Evolutionary conservation across 2,888 invertebrate genomes (phyloP).

Genomic region (Agrochola macilenta): DNA sequence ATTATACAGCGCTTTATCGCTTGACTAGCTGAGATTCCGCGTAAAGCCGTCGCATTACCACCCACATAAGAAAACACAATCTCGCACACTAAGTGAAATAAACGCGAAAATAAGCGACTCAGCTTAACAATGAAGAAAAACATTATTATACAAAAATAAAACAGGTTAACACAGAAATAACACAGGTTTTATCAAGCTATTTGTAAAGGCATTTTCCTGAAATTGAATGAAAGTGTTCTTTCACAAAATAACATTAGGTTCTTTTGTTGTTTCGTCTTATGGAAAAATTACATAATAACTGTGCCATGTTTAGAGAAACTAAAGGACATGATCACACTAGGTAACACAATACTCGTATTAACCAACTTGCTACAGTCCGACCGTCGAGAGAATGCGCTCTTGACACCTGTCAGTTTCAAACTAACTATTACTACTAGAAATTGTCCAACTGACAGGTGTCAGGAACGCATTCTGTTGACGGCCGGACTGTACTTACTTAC

Average conservation of each 20-base stretch:
- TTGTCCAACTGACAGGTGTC: too few species aligned
- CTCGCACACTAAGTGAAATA: slow-evolving; percentile 25
- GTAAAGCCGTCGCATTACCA: not conserved
- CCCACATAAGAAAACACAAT: slow-evolving; percentile 34
- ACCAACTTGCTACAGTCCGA: too few species aligned
- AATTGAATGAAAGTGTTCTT: slow-evolving; percentile 7
- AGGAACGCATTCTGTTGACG: too few species aligned
- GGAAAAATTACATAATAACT: not conserved
- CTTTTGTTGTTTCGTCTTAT: not conserved
- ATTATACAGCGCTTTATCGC: slow-evolving; percentile 9
- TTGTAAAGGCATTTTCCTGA: slow-evolving; percentile 2
- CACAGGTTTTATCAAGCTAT: slow-evolving; percentile 2
- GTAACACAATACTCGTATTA: not conserved
- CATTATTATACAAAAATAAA: not conserved
- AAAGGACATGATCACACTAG: not conserved
- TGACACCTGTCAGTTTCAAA: too few species aligned
- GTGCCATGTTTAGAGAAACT: not conserved
- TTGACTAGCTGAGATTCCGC: not conserved
- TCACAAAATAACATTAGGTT: not conserved
- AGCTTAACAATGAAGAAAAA: slow-evolving; percentile 19
- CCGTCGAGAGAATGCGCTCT: too few species aligned
- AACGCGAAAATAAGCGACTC: slow-evolving; percentile 21
- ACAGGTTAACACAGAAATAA: slow-evolving; percentile 27
- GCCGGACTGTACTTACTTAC: not conserved
- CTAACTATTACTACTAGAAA: too few species aligned